Conservation (phyloP, 2,113 vertebrate species). For the Elgaria multicarinata region DNA sequence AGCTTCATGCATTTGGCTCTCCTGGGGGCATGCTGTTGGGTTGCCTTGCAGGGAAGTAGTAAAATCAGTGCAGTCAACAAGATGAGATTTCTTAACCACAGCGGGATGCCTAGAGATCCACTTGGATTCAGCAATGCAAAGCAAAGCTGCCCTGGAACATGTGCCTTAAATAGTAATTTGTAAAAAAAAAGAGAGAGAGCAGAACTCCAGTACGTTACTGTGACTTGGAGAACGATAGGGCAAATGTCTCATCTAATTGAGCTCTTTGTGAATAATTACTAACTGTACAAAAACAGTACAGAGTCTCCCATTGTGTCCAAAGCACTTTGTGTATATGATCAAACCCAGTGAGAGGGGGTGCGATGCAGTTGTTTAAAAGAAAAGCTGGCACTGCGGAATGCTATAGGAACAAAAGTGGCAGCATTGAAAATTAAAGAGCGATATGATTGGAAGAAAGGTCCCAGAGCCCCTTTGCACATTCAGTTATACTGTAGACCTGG, state of each 20-base stretch:
- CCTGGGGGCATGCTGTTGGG: conserved; percentile 9
- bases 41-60: background rate
- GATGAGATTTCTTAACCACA: conserved; percentile 6
- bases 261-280: conserved; percentile 5
- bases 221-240: conserved; percentile 15
- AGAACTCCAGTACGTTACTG: background rate
- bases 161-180: conserved; percentile 14
- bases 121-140: conserved; percentile 17
- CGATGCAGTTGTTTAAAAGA: background rate
- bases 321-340: background rate
- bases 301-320: background rate
- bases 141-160: conserved; percentile 1
- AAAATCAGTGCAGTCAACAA: background rate
- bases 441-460: background rate
- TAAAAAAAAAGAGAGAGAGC: conserved; percentile 19
- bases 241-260: background rate
- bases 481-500: background rate
- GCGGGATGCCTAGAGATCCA: background rate
- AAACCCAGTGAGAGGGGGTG: background rate
- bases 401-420: background rate
- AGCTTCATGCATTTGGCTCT: background rate
- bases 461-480: too few relatives aligned
- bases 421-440: background rate
- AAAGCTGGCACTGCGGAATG: background rate
- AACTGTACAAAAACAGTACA: background rate